phyloP scores from a whole-genome alignment of 2,113 vertebrate species.

The Misgurnus anguillicaudatus region DNA sequence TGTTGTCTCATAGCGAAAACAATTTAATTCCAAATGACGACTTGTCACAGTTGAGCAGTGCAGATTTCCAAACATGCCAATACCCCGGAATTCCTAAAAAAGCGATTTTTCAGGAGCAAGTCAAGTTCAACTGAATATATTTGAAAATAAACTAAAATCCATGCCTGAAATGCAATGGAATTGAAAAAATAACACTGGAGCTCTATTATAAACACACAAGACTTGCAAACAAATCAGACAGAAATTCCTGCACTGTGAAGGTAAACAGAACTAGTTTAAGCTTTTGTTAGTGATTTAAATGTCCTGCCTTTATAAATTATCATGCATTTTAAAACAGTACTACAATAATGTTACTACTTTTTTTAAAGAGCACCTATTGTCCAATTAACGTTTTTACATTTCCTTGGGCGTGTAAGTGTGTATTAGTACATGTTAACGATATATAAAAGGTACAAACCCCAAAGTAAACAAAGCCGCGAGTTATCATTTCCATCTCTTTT shows the following conservation, averaged over 20 bases:
- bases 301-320: not conserved
- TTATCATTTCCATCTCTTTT: too few species aligned
- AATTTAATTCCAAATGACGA: not conserved
- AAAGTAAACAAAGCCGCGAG: too few species aligned
- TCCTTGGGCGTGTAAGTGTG: too few species aligned
- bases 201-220: constrained; percentile 25
- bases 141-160: not conserved
- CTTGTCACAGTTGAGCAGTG: not conserved
- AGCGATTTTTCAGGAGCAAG: not conserved
- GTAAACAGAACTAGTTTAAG: not conserved
- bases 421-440: too few species aligned
- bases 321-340: not conserved
- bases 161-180: not conserved
- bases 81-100: not conserved
- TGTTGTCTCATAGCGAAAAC: not conserved
- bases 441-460: too few species aligned
- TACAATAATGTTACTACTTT: not conserved
- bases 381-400: too few species aligned
- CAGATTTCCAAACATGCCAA: constrained; percentile 17
- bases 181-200: not conserved
- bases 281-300: not conserved
- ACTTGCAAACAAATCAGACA: not conserved
- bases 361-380: not conserved
- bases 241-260: not conserved
- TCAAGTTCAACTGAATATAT: not conserved